Conservation (phyloP, 1,140 invertebrate species). For the Drosophila yakuba region DNA sequence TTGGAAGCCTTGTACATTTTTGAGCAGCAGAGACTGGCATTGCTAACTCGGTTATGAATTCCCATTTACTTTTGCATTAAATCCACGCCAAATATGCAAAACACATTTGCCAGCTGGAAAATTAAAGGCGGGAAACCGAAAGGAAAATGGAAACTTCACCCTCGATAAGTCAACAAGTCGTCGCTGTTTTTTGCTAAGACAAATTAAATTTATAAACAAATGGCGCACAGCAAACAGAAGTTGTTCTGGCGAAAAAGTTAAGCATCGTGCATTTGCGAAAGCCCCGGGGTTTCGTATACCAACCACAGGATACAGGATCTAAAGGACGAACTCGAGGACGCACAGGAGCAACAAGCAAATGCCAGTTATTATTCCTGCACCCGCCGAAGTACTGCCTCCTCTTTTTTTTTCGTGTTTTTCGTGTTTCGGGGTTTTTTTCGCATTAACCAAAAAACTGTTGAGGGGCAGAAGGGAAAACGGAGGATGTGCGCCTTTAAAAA, state of each 20-base stretch:
- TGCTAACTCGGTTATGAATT: conserved; percentile 23
- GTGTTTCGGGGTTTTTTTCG: conserved; percentile 49
- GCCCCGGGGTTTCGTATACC: conserved; percentile 29
- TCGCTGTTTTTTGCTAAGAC: conserved; percentile 55
- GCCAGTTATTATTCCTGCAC: conserved; percentile 35
- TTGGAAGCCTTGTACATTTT: conserved; percentile 36
- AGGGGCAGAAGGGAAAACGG: neutral
- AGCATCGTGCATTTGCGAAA: conserved; percentile 56
- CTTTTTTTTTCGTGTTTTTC: neutral
- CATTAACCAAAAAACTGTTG: conserved; percentile 66
- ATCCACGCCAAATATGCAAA: conserved; percentile 62
- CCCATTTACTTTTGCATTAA: conserved; percentile 48
- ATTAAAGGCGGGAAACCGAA: conserved; percentile 35
- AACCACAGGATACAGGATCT: conserved; percentile 32
- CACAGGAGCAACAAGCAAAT: conserved; percentile 35
- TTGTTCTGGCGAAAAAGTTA: conserved; percentile 46
- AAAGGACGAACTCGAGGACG: neutral
- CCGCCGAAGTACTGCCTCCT: conserved; percentile 22
- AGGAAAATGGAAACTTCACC: conserved; percentile 31
- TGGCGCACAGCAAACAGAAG: conserved; percentile 69
- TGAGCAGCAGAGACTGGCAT: conserved; percentile 1
- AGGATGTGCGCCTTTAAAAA: conserved; percentile 63
- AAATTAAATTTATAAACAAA: conserved; percentile 83
- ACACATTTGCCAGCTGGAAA: conserved; percentile 47
- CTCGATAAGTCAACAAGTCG: conserved; percentile 54